Base-by-base conservation (phyloP, 2,113 vertebrate species). In the Morphnarchus princeps region DNA sequence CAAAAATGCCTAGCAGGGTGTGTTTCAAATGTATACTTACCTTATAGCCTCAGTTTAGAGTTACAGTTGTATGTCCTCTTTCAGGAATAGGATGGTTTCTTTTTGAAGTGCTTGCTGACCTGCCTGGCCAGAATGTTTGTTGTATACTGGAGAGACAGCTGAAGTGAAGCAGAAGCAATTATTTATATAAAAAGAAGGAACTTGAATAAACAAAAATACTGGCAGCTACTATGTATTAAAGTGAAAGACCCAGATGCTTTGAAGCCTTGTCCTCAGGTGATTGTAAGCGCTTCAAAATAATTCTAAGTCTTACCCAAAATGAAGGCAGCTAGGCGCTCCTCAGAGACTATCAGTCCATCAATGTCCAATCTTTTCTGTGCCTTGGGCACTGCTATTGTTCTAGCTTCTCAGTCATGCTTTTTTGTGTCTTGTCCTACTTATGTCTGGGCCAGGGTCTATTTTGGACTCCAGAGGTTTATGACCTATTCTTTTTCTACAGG, bases 161-260 rank as follows among this genome's bases (percentile, higher is more conserved):
- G 80, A 93, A 97, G 42, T 74, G 88, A 95, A 76, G 82, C 94
- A 94, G 90, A 95, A 96, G 52, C 88, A 83, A 92, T 92, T 87
- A 92, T 79, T 93, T 93, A 82, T 47, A 59, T 59, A 77, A 80
- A 95, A 93, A 92, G 57, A 89, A 90, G 61, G 45, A 90, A 89
- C 72, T 17, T 89, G 69, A 82, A 73, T 83, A 82, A 91, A 81
- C 69, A 92, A 55, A 97, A 93, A 15, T 70, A 79, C 47, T n/a
- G 7, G 32, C 26, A 28, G 80, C 77, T 89, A 81, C 52, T 71
- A 36, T 29, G 24, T 52, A 25, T 78, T 89, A 82, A 96, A 90
- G 54, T 45, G 78, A 77, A 92, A 87, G 61, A 36, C 40, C 4
- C 47, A 82, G 47, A 63, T 82, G 77, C 42, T 95, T 61, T 92